Percentiles rank a stretch among this genome's conserved stretches.
phyloP scores from a whole-genome alignment of 2,113 vertebrate species.

The Neodon shergylaensis region DNA sequence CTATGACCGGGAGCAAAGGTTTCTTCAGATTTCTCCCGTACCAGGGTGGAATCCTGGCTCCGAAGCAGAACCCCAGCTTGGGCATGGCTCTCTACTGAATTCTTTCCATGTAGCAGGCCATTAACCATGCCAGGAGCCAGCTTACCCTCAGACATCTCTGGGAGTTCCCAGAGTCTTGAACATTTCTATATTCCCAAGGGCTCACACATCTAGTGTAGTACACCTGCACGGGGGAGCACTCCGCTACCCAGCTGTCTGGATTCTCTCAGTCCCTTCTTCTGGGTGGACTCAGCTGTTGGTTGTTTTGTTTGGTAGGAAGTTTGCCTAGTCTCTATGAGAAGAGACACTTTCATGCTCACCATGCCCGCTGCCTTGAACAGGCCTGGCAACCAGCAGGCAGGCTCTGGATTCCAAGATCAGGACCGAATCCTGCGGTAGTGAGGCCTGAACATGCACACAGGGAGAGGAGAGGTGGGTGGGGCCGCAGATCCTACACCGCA shows the following conservation, averaged over 20 bases:
- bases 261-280: not conserved
- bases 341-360: not conserved
- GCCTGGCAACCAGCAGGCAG: not conserved
- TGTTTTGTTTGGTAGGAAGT: not conserved
- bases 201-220: not conserved
- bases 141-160: not conserved
- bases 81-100: no score
- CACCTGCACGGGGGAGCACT: not conserved
- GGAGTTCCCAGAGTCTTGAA: not conserved
- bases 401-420: not conserved
- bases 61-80: not conserved
- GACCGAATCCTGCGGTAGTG: not conserved
- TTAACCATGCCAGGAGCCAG: no score
- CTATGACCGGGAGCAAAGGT: not conserved
- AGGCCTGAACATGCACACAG: not conserved
- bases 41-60: not conserved
- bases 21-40: no score
- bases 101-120: not conserved
- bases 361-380: not conserved
- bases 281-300: not conserved
- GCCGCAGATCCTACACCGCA: not conserved
- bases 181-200: not conserved
- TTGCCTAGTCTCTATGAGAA: not conserved
- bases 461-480: not conserved
- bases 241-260: not conserved